Evolutionary conservation across 2,113 vertebrate genomes (phyloP), one percentile per base, ranked within the genome.

Genomic region (Gymnobelideus leadbeateri): DNA sequence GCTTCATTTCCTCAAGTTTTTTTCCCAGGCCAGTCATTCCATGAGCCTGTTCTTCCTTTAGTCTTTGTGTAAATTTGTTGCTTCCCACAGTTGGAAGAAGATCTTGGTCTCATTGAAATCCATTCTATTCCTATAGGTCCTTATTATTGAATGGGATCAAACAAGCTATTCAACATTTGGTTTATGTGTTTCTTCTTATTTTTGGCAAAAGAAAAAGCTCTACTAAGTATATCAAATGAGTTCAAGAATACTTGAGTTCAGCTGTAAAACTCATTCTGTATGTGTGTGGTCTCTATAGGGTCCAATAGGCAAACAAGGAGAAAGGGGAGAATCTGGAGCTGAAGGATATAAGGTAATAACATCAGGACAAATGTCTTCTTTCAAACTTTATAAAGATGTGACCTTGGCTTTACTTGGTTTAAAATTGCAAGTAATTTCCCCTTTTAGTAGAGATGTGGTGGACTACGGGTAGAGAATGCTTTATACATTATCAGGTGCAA

Each of bases 331-430:
- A 91, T 98, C 99, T 51, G 99, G 99, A 95, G 98, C 98, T 94
- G 98, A 99, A 92, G 99, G 99, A 89, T 99, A 99, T 98, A 98
- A 99, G 99, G 99, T 99, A 98, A 98, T 53, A 46, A 23, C 1
- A 3, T n/a, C 12, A 51, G 89, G 61, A 84, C 16, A 43, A 43
- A 43, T 84, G n/a, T 84, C 19, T 93, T 94, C 0, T 49, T 96
- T 96, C 93, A 84, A 51, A n/a, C 77, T 97, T 89, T 89, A 1
- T 95, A 25, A 23, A 2, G 52, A 31, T 0, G 19, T 43, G 37
- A 89, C 51, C 90, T 0, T 95, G 37, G 37, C 1, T 37, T 51
- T 3, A 26, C 0, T 0, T 52, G 49, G 55, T 28, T 92, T 90
- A 54, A 92, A 89, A 50, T 57, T 52, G 84, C 90, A 96, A 91